phyloP scores from a whole-genome alignment of 2,888 invertebrate genomes.

The Zelleria hepariella region DNA sequence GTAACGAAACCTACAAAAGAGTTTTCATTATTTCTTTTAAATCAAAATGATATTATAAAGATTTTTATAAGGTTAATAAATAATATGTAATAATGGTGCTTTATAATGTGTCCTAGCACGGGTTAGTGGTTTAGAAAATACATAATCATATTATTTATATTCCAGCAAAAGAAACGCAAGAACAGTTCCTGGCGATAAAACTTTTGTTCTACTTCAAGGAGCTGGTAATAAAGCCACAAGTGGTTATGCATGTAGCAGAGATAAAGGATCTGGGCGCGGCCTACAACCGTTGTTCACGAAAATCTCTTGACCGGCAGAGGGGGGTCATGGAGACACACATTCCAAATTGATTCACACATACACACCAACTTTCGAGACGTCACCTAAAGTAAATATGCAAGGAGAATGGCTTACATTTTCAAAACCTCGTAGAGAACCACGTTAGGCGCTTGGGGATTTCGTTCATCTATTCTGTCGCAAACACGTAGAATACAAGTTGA shows the following conservation, averaged over 20 bases:
- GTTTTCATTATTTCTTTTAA: too few relatives aligned
- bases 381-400: neutral
- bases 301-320: conserved; percentile 18
- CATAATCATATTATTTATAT: too few relatives aligned
- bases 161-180: too few relatives aligned
- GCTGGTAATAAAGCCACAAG: neutral
- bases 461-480: neutral
- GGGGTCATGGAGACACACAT: conserved; percentile 27
- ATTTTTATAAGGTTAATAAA: neutral
- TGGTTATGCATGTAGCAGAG: neutral
- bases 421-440: neutral
- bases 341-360: conserved; percentile 10
- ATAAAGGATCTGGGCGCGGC: conserved; percentile 19
- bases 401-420: neutral
- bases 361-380: neutral
- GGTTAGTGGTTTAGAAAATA: too few relatives aligned
- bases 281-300: conserved; percentile 23
- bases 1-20: too few relatives aligned
- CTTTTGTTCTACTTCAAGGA: neutral
- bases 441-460: neutral
- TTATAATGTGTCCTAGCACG: too few relatives aligned
- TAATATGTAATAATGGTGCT: too few relatives aligned
- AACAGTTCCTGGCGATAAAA: neutral
- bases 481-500: too few relatives aligned
- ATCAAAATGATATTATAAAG: neutral